Evolutionary conservation across 2,888 invertebrate species (phyloP).

Genomic region (Diplazon laetatorius): DNA sequence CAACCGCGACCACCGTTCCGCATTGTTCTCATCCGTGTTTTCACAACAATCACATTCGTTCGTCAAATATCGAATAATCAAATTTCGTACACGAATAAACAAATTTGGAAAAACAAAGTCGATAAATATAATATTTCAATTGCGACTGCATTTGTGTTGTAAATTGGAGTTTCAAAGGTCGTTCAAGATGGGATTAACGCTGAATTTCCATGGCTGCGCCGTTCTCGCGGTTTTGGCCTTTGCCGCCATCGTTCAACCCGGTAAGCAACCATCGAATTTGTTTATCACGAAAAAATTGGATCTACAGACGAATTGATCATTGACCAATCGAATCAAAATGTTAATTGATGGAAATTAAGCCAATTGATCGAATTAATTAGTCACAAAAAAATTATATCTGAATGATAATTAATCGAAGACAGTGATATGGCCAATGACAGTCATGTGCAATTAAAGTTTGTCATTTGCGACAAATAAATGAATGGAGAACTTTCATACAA

Average conservation of each 20-base stretch:
- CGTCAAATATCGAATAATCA: background rate
- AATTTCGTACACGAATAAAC: too few species aligned
- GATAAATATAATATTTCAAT: background rate
- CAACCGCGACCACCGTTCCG: constrained; percentile 66
- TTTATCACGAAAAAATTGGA: too few species aligned
- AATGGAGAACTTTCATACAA: too few species aligned
- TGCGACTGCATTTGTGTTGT: constrained; percentile 28
- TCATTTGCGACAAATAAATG: too few species aligned
- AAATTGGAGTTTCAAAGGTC: constrained; percentile 13
- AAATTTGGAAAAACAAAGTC: background rate
- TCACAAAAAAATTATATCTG: too few species aligned
- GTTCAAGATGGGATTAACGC: constrained; percentile 63
- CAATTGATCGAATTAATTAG: too few species aligned
- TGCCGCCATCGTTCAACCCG: constrained; percentile 61
- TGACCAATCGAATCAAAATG: too few species aligned
- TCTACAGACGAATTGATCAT: too few species aligned
- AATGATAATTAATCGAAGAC: too few species aligned
- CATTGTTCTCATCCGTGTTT: constrained; percentile 38
- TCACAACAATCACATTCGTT: background rate
- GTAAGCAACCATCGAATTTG: constrained; percentile 43
- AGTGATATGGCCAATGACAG: too few species aligned
- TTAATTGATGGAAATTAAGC: background rate
- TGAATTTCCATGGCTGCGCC: constrained; percentile 59
- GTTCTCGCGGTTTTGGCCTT: constrained; percentile 59
- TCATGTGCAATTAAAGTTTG: too few species aligned